A percentile compares a stretch with the other conserved stretches of the same genome.
Conservation (phyloP, 2,113 vertebrate genomes). For the Scomber scombrus region DNA sequence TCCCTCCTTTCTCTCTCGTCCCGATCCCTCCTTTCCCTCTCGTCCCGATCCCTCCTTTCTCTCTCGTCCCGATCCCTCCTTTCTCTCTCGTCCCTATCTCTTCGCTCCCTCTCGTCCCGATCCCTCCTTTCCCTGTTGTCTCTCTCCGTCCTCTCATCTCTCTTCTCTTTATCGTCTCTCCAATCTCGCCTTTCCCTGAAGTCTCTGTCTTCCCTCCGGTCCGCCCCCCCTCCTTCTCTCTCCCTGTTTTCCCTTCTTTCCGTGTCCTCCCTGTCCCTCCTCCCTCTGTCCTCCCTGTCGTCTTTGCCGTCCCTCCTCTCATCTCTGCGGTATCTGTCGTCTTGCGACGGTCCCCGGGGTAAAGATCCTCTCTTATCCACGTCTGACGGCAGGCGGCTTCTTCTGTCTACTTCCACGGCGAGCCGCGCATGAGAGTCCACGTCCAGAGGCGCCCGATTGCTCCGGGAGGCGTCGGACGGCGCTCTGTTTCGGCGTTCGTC, state of each 20-base stretch:
- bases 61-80: not conserved
- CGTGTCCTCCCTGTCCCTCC: slow-evolving; percentile 54
- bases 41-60: slow-evolving; percentile 10
- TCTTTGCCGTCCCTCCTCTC: slow-evolving; percentile 68
- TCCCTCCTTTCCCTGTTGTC: slow-evolving; percentile 42
- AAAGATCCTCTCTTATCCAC: slow-evolving; percentile 67
- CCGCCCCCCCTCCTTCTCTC: slow-evolving; percentile 35
- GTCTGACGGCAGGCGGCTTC: slow-evolving; percentile 70
- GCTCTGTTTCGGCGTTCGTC: slow-evolving; percentile 79
- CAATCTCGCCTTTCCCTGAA: slow-evolving; percentile 45
- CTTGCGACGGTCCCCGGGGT: slow-evolving; percentile 61
- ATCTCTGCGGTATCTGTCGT: slow-evolving; percentile 69
- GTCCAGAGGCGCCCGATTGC: slow-evolving; percentile 81
- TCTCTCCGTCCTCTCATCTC: slow-evolving; percentile 52
- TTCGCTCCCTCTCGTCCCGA: slow-evolving; percentile 39
- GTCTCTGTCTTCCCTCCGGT: slow-evolving; percentile 53
- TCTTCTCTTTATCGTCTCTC: slow-evolving; percentile 57
- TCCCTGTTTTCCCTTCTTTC: slow-evolving; percentile 68
- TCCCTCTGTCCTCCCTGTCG: slow-evolving; percentile 49
- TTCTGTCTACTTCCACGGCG: slow-evolving; percentile 63
- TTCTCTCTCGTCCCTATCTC: slow-evolving; percentile 25
- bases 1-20: slow-evolving; percentile 44
- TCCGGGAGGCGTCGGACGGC: slow-evolving; percentile 72
- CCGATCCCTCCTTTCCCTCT: not conserved
- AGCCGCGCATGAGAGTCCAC: slow-evolving; percentile 80